phyloP scores from a whole-genome alignment of 2,888 invertebrate genomes.

The Chymomyza amoena region DNA sequence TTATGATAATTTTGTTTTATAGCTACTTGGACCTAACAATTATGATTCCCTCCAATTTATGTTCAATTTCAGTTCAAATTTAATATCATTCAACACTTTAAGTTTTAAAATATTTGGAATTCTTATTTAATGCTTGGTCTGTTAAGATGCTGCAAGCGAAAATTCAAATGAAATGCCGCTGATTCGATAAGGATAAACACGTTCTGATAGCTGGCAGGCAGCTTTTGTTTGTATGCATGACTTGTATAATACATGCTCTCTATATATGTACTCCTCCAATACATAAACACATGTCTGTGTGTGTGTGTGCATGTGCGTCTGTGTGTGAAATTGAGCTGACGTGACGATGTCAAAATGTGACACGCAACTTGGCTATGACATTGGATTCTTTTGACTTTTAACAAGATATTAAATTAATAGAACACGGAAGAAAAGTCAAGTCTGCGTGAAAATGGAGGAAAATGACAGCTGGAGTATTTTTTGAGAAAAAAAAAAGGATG shows the following conservation, averaged over 20 bases:
- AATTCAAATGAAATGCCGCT: conserved; percentile 42
- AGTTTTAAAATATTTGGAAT: background rate
- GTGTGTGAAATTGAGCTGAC: conserved; percentile 72
- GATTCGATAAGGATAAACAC: conserved; percentile 50
- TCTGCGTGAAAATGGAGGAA: background rate
- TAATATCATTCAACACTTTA: background rate
- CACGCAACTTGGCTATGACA: conserved; percentile 17
- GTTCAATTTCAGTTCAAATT: no score
- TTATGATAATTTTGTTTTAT: no score
- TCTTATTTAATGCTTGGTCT: background rate
- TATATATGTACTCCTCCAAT: background rate
- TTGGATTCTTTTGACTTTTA: conserved; percentile 34
- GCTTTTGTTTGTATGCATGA: background rate
- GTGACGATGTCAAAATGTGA: conserved; percentile 70
- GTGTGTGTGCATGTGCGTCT: conserved; percentile 22
- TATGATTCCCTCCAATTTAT: no score
- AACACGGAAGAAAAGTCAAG: conserved; percentile 50
- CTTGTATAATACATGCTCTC: background rate
- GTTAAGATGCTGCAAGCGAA: background rate
- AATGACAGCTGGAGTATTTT: no score
- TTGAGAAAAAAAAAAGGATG: no score
- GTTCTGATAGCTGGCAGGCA: background rate
- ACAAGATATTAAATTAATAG: conserved; percentile 70
- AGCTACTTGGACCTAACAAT: no score
- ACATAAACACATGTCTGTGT: no score